These are phyloP conservation scores for Falco concolor DNA, from an alignment of 2,797 vertebrate genomes.

Conservation along the genomic window DNA sequence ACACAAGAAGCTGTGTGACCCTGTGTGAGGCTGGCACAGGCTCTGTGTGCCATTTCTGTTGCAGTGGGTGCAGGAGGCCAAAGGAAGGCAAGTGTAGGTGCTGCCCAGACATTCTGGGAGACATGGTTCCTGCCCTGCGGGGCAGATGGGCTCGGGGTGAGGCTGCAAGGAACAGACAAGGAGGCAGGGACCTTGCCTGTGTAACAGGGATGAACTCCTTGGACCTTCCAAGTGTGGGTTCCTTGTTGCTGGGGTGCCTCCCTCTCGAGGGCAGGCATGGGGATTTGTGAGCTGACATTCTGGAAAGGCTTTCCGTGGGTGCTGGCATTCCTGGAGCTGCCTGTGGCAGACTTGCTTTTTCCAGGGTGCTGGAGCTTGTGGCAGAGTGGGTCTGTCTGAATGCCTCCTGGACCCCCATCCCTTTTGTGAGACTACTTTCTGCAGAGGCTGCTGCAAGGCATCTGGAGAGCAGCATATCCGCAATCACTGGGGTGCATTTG, in stretches of 20 bases:
- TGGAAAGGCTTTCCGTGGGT: not conserved
- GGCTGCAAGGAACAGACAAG: not conserved
- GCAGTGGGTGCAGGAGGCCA: not conserved
- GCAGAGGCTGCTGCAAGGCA: not conserved
- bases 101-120: not conserved
- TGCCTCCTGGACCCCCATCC: not conserved
- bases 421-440: not conserved
- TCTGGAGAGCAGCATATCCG: not conserved
- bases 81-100: not conserved
- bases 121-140: not conserved
- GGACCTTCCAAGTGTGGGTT: not conserved
- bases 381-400: not conserved
- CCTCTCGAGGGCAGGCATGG: not conserved
- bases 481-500: not conserved
- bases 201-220: not conserved
- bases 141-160: not conserved
- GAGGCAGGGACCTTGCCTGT: not conserved
- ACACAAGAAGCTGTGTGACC: not conserved
- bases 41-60: not conserved
- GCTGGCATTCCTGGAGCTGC: not conserved
- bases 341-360: not conserved
- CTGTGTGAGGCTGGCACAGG: not conserved
- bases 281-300: not conserved
- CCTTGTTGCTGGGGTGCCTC: not conserved
- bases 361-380: not conserved